phyloP scores from a whole-genome alignment of 2,797 vertebrate species.

The Epinephelus malabaricus region DNA sequence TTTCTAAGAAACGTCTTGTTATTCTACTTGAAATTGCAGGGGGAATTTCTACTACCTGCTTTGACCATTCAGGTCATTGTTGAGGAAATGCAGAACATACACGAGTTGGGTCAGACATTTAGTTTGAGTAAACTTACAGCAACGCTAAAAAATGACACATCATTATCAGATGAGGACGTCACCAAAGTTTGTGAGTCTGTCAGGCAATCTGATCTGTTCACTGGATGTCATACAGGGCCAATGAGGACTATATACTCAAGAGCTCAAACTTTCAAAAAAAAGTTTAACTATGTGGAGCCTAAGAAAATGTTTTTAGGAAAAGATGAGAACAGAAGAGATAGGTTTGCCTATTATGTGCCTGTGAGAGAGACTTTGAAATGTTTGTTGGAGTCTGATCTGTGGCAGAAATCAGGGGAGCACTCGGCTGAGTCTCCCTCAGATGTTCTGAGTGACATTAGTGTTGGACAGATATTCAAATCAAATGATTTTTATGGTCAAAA shows the following conservation, averaged over 20 bases:
- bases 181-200: constrained; percentile 4
- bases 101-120: neutral
- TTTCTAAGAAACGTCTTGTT: neutral
- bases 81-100: neutral
- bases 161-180: constrained; percentile 26
- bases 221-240: constrained; percentile 31
- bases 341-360: constrained; percentile 34
- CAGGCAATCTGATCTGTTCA: constrained; percentile 7
- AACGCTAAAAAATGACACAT: neutral
- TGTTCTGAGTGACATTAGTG: constrained; percentile 26
- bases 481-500: constrained; percentile 8
- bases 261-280: constrained; percentile 17
- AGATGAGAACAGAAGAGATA: constrained; percentile 12
- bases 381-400: constrained; percentile 33
- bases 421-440: neutral
- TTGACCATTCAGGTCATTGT: neutral
- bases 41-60: neutral
- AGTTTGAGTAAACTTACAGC: neutral
- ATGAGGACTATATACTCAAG: constrained; percentile 5
- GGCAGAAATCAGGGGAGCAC: neutral
- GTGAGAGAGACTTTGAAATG: constrained; percentile 28
- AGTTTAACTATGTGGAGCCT: constrained; percentile 23
- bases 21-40: neutral
- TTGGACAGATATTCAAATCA: constrained; percentile 15
- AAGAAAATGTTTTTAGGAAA: constrained; percentile 34